A percentile compares a stretch with the other conserved stretches of the same genome.
These are phyloP conservation scores for Periphyllus acericola DNA, from an alignment of 2,888 invertebrate species.

Conservation along the genomic window DNA sequence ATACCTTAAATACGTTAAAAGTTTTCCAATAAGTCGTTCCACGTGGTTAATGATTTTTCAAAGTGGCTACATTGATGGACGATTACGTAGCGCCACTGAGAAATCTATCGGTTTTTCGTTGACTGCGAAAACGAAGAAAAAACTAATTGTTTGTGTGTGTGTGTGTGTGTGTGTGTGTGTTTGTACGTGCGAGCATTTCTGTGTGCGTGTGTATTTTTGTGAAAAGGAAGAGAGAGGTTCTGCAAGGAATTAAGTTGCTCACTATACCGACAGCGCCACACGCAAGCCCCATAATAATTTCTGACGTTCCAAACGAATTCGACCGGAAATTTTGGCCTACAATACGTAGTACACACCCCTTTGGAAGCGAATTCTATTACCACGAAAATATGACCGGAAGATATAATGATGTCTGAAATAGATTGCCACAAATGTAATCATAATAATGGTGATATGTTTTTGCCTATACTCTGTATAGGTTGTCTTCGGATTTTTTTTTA, in stretches of 20 bases:
- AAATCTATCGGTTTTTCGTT: too few relatives aligned
- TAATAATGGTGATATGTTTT: too few relatives aligned
- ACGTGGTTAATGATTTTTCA: too few relatives aligned
- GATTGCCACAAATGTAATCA: not conserved
- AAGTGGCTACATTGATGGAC: too few relatives aligned
- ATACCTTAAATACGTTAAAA: constrained; percentile 5
- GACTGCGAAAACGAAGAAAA: too few relatives aligned
- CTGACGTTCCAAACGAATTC: not conserved
- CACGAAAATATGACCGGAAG: not conserved
- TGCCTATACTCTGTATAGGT: too few relatives aligned
- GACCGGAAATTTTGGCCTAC: constrained; percentile 8
- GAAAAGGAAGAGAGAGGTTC: not conserved
- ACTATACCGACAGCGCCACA: not conserved
- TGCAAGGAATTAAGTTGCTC: not conserved
- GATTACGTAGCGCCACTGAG: too few relatives aligned
- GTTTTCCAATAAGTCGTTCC: not conserved
- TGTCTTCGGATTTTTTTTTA: too few relatives aligned
- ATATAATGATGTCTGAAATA: not conserved
- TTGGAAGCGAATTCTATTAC: not conserved
- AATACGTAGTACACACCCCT: not conserved
- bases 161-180: too few relatives aligned
- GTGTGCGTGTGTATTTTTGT: not conserved
- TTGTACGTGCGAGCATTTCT: too few relatives aligned
- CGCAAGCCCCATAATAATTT: constrained; percentile 13
- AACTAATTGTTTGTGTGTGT: too few relatives aligned